These are phyloP conservation scores for Caenorhabditis auriculariae DNA, from an alignment of 2,888 invertebrate species.

Conservation along the genomic window DNA sequence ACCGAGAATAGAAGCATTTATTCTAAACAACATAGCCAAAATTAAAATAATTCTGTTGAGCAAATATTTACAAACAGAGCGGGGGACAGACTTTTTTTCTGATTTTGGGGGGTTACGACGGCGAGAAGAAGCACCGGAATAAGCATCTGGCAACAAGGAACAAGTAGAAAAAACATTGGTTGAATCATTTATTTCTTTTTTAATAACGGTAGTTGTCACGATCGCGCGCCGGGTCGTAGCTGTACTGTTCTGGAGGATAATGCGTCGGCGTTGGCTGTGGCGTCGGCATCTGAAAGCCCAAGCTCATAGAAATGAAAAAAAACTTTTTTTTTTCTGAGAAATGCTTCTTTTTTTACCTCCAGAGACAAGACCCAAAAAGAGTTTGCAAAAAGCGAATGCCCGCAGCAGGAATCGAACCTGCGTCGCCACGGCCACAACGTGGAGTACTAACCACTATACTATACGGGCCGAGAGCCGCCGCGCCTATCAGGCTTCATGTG, in stretches of 20 bases:
- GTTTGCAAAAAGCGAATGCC: too few relatives aligned
- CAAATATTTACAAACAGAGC: conserved; percentile 32
- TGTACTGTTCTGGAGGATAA: conserved; percentile 28
- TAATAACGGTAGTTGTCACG: conserved; percentile 39
- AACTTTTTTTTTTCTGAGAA: too few relatives aligned
- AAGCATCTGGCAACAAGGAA: conserved; percentile 2
- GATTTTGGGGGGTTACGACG: conserved; percentile 1
- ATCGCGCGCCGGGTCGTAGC: conserved; percentile 35
- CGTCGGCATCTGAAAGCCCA: conserved; percentile 18
- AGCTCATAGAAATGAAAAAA: background rate
- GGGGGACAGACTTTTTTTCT: conserved; percentile 3
- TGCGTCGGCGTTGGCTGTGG: conserved; percentile 29
- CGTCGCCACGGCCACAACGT: conserved; percentile 59
- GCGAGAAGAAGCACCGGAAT: background rate
- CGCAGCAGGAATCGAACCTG: conserved; percentile 53
- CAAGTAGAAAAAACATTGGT: too few relatives aligned
- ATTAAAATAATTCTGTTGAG: conserved; percentile 11
- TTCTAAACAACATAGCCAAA: background rate
- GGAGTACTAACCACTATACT: conserved; percentile 60
- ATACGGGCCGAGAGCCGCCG: too few relatives aligned
- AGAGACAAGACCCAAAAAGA: too few relatives aligned
- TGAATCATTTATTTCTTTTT: background rate
- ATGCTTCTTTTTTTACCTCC: too few relatives aligned
- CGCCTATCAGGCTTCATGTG: too few relatives aligned
- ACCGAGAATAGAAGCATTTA: background rate